A percentile compares a stretch with the other conserved stretches of the same genome.
phyloP scores from a whole-genome alignment of 2,888 invertebrate species.

The Eudemis profundana region DNA sequence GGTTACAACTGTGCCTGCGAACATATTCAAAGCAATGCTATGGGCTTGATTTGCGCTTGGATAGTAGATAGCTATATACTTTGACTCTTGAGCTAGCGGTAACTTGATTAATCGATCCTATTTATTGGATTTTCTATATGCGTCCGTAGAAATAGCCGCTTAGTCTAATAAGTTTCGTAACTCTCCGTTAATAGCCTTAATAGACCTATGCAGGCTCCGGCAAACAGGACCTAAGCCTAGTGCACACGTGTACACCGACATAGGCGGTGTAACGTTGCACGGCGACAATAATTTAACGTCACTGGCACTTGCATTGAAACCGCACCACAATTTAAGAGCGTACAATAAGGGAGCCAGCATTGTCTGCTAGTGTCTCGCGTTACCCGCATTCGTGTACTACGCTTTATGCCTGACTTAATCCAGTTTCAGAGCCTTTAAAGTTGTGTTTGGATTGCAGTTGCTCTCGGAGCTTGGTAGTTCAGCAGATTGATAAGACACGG shows the following conservation, averaged over 20 bases:
- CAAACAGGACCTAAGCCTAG: conserved; percentile 66
- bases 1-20: too few relatives aligned
- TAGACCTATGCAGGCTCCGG: conserved; percentile 60
- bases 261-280: conserved; percentile 76
- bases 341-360: conserved; percentile 82
- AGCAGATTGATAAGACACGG: conserved; percentile 32
- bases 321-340: conserved; percentile 82
- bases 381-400: conserved; percentile 72
- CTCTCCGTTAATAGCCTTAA: conserved; percentile 55
- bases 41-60: too few relatives aligned
- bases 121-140: not conserved
- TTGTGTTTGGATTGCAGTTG: conserved; percentile 32
- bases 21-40: too few relatives aligned
- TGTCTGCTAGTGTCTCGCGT: conserved; percentile 76
- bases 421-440: conserved; percentile 45
- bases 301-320: conserved; percentile 83
- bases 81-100: too few relatives aligned
- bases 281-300: conserved; percentile 83
- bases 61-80: too few relatives aligned
- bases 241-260: conserved; percentile 71
- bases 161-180: conserved; percentile 44
- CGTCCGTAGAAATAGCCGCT: not conserved
- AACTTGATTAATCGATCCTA: too few relatives aligned
- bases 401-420: conserved; percentile 66
- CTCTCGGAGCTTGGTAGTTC: conserved; percentile 11